Evolutionary conservation across 1,140 invertebrate genomes (phyloP).

Genomic region (Choristoneura fumiferana): DNA sequence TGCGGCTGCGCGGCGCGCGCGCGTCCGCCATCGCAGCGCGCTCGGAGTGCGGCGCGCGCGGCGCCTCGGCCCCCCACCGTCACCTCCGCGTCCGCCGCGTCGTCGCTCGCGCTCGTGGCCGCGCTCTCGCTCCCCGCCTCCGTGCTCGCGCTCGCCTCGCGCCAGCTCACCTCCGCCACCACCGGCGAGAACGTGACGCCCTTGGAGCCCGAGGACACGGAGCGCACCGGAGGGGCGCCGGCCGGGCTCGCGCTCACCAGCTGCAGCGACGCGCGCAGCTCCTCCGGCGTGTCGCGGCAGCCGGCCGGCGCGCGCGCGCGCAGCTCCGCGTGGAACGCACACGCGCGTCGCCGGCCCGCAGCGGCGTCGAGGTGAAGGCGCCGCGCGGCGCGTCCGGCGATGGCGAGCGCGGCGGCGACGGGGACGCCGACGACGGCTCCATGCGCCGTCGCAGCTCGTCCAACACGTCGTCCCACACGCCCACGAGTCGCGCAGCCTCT

Average conservation of each 20-base stretch:
- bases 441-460: constrained; percentile 67
- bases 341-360: constrained; percentile 63
- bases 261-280: constrained; percentile 78
- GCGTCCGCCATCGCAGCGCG: constrained; percentile 57
- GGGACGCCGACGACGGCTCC: constrained; percentile 57
- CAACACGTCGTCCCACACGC: constrained; percentile 72
- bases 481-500: constrained; percentile 64
- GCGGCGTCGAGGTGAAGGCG: constrained; percentile 62
- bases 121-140: constrained; percentile 42
- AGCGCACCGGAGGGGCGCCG: constrained; percentile 74
- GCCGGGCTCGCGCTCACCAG: constrained; percentile 64
- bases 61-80: constrained; percentile 42
- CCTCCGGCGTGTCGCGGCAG: constrained; percentile 71
- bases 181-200: constrained; percentile 83
- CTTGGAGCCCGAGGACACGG: constrained; percentile 70
- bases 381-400: too few species aligned
- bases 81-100: constrained; percentile 64
- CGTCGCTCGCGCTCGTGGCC: constrained; percentile 54
- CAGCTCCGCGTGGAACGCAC: constrained; percentile 83
- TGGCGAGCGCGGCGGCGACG: constrained; percentile 62
- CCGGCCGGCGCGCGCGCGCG: constrained; percentile 71
- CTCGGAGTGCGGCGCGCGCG: constrained; percentile 58
- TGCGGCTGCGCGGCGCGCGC: constrained; percentile 69
- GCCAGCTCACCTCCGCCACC: constrained; percentile 86
- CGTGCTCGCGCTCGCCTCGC: constrained; percentile 76